Evolutionary conservation across 2,888 invertebrate genomes (phyloP).

Genomic region (Pimpla rufipes): DNA sequence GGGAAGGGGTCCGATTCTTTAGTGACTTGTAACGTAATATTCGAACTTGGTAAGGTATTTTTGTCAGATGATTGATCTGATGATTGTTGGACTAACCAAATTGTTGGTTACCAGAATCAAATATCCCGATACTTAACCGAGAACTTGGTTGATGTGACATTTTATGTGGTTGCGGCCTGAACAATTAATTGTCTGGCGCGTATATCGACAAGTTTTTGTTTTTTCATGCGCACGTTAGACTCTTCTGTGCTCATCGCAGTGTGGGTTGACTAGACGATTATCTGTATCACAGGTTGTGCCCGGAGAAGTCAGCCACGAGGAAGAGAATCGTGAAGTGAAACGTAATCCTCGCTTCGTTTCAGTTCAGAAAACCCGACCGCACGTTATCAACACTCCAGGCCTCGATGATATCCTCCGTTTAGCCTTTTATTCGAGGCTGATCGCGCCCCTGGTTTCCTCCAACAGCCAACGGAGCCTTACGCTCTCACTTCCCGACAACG

Average conservation of each 20-base stretch:
- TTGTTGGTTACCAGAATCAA: too few relatives aligned
- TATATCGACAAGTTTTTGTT: too few relatives aligned
- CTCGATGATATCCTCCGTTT: slow-evolving; percentile 51
- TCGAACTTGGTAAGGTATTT: too few relatives aligned
- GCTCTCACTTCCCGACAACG: slow-evolving; percentile 13
- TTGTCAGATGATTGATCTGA: too few relatives aligned
- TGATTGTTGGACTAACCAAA: too few relatives aligned
- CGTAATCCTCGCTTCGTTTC: slow-evolving; percentile 26
- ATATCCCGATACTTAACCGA: too few relatives aligned
- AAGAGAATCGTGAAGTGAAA: slow-evolving; percentile 17
- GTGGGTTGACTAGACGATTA: not conserved
- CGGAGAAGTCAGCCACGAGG: not conserved
- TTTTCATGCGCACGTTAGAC: too few relatives aligned
- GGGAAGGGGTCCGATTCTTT: not conserved
- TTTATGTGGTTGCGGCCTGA: too few relatives aligned
- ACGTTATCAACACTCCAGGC: slow-evolving; percentile 23
- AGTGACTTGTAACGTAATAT: not conserved
- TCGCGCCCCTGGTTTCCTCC: slow-evolving; percentile 7
- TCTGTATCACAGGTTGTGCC: not conserved
- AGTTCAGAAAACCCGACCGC: not conserved
- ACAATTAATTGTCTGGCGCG: too few relatives aligned
- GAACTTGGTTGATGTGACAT: too few relatives aligned
- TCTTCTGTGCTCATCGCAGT: not conserved
- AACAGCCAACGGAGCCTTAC: not conserved
- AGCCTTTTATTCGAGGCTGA: slow-evolving; percentile 36